Evolutionary conservation across 2,113 vertebrate genomes (phyloP).

Genomic region (Paraplagusia blochii): DNA sequence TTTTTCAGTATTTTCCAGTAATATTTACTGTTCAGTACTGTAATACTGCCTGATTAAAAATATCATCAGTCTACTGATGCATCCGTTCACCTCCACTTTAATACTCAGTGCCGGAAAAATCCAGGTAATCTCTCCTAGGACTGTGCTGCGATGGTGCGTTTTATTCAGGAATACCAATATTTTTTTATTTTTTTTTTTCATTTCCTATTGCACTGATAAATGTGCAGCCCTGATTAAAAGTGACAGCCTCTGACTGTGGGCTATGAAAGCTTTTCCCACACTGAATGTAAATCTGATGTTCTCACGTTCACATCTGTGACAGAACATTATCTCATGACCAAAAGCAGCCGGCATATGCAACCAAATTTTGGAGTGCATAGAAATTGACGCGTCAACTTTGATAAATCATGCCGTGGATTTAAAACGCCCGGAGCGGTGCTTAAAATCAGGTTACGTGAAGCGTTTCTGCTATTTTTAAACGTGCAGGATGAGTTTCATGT

Average conservation of each 20-base stretch:
- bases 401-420: slow-evolving; percentile 43
- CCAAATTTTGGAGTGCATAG: slow-evolving; percentile 24
- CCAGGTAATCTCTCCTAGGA: too few relatives aligned
- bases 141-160: background rate
- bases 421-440: slow-evolving; percentile 19
- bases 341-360: slow-evolving; percentile 20
- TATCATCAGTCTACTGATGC: too few relatives aligned
- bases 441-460: slow-evolving; percentile 36
- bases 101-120: slow-evolving; percentile 6
- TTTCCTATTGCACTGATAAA: slow-evolving; percentile 22
- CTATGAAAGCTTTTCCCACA: too few relatives aligned
- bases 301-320: slow-evolving; percentile 36
- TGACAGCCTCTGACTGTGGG: slow-evolving; percentile 33
- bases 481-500: background rate
- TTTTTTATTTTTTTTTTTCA: slow-evolving; percentile 7
- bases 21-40: background rate
- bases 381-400: slow-evolving; percentile 47
- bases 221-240: slow-evolving; percentile 34
- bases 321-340: slow-evolving; percentile 37
- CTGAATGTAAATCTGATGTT: background rate
- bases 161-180: background rate
- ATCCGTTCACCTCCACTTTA: background rate
- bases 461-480: slow-evolving; percentile 49
- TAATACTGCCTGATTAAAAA: too few relatives aligned
- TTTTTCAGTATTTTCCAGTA: too few relatives aligned